A percentile compares a stretch with the other conserved stretches of the same genome.
Conservation (phyloP, 2,113 vertebrate genomes). For the Mus spicilegus region DNA sequence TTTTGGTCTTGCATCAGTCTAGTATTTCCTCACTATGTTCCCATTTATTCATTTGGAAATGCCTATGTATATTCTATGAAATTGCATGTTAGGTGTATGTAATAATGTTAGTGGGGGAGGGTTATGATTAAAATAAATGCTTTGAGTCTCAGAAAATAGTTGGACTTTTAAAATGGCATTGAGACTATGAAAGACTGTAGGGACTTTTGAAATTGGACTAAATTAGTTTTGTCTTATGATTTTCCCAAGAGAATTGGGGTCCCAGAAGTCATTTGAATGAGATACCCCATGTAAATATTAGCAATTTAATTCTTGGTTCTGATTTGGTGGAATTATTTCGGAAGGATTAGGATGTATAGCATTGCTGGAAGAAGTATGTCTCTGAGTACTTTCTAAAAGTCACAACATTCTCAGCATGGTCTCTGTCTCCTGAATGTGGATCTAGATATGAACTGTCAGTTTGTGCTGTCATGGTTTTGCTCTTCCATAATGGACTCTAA, state of each 20-base stretch:
- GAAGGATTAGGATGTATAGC: background rate
- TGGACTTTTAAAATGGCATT: background rate
- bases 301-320: background rate
- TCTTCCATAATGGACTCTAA: background rate
- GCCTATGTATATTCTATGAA: background rate
- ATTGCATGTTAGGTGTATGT: background rate
- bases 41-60: background rate
- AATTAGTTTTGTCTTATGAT: background rate
- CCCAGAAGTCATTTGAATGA: background rate
- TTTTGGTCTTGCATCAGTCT: background rate
- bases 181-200: background rate
- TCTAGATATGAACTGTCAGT: background rate
- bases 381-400: background rate
- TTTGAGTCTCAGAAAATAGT: background rate
- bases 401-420: background rate
- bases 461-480: background rate
- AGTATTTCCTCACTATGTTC: background rate
- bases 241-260: background rate
- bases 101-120: background rate
- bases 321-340: background rate
- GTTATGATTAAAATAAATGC: background rate
- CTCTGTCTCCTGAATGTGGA: background rate
- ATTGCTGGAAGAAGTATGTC: background rate
- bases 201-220: background rate
- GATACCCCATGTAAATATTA: background rate